phyloP scores from a whole-genome alignment of 2,797 vertebrate species.

The Sebastes matsubarae region DNA sequence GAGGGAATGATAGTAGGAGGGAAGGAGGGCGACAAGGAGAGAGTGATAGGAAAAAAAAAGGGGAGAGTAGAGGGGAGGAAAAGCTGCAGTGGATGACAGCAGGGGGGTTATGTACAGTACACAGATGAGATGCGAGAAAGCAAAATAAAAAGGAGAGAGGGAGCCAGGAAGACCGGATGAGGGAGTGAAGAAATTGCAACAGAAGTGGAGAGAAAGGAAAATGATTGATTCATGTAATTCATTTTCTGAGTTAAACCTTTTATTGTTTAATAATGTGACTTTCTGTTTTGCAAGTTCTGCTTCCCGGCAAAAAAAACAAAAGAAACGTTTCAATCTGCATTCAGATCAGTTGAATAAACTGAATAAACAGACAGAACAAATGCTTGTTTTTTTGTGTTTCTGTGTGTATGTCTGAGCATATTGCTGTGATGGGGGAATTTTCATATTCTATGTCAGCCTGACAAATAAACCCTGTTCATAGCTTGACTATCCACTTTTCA shows the following conservation, averaged over 20 bases:
- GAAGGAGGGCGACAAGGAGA: constrained; percentile 26
- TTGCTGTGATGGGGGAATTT: background rate
- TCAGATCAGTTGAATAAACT: constrained; percentile 1
- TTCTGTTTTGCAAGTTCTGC: constrained; percentile 2
- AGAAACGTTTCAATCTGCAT: background rate
- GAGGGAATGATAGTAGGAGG: constrained; percentile 43
- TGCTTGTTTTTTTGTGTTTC: background rate
- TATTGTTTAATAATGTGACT: constrained; percentile 23
- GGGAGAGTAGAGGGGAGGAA: constrained; percentile 39
- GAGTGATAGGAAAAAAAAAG: constrained; percentile 44
- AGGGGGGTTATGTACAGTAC: constrained; percentile 32
- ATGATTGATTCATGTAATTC: constrained; percentile 13
- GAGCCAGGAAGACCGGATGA: background rate
- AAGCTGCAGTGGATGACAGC: constrained; percentile 47
- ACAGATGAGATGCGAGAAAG: constrained; percentile 38
- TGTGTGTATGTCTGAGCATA: background rate
- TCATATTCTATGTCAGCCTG: background rate
- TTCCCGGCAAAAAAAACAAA: background rate
- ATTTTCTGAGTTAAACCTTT: constrained; percentile 26
- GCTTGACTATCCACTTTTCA: background rate
- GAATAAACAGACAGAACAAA: background rate
- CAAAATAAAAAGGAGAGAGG: constrained; percentile 6
- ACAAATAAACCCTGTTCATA: background rate
- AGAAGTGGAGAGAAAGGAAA: background rate
- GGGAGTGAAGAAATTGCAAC: background rate